Evolutionary conservation across 2,113 vertebrate species (phyloP), one percentile per base, ranked within the genome.

Genomic region (Tichodroma muraria): DNA sequence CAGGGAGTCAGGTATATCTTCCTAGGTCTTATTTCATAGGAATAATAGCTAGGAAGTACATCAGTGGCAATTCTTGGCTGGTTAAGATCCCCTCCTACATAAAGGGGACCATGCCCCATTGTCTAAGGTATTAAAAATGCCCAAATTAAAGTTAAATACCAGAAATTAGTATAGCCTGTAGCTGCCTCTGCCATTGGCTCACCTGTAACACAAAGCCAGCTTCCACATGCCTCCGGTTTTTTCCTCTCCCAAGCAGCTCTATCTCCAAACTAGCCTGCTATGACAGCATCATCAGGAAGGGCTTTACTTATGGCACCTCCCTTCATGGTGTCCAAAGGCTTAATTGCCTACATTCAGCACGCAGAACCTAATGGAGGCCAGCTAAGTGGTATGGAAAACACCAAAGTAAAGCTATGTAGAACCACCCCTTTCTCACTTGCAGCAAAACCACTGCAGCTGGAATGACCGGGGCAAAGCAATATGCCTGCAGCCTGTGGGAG

Each of bases 371-470:
- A 59, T 13, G n/a, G 50, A 61, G 56, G 50, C 11, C 60, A 70
- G 40, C 11, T 60, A 28, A 25, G 3, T 10, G 33, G 30, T 50
- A 54, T 3, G 22, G 40, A 70, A 86, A 79, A 28, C 8, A 20
- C 21, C 37, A 40, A 75, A 20, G 8, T 45, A 79, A 35, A 82
- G 24, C 35, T 54, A 6, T 17, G 33, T 31, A 53, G 52, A 53
- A 19, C 17, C 52, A 75, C 7, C 5, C 13, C 45, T 50, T 60
- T 40, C 56, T 79, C 33, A 42, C 42, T 54, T 25, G 19, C 31
- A 49, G 28, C 0, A 0, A 38, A 59, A 56, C 35, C 63, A 44
- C 64, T 35, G 40, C 33, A 59, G 53, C 14, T 2, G 2, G 20
- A 75, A 28, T 4, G 5, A 28, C 33, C 22, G 20, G 5, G 31